phyloP scores from a whole-genome alignment of 2,888 invertebrate genomes.

The Eupithecia dodoneata region DNA sequence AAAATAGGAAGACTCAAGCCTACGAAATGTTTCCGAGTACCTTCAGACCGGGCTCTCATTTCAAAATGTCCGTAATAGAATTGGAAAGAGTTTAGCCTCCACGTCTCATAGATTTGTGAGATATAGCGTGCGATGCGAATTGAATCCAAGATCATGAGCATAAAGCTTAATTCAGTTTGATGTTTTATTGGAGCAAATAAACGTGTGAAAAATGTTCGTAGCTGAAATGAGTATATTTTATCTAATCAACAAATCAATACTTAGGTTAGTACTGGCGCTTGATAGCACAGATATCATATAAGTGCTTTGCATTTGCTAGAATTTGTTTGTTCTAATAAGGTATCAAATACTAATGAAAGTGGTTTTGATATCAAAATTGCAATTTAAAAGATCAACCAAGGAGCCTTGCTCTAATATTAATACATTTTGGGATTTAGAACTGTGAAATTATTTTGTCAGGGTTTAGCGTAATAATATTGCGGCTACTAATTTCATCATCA shows the following conservation, averaged over 20 bases:
- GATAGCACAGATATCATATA: neutral
- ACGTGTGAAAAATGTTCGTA: neutral
- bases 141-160: slow-evolving; percentile 21
- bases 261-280: neutral
- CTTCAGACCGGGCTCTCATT: neutral
- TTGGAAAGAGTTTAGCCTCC: slow-evolving; percentile 26
- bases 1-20: neutral
- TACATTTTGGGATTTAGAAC: too few species aligned
- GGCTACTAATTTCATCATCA: too few species aligned
- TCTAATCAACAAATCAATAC: slow-evolving; percentile 4
- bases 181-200: slow-evolving; percentile 13
- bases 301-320: neutral
- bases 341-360: neutral
- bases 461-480: too few species aligned
- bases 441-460: too few species aligned
- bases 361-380: neutral
- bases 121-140: slow-evolving; percentile 15
- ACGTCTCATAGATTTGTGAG: slow-evolving; percentile 30
- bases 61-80: slow-evolving; percentile 16
- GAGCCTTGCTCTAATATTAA: neutral
- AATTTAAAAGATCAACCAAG: neutral
- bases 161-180: slow-evolving; percentile 10
- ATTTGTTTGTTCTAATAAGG: neutral
- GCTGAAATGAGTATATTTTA: neutral
- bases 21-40: neutral